phyloP scores from a whole-genome alignment of 2,888 invertebrate species.

The Adineta ricciae region DNA sequence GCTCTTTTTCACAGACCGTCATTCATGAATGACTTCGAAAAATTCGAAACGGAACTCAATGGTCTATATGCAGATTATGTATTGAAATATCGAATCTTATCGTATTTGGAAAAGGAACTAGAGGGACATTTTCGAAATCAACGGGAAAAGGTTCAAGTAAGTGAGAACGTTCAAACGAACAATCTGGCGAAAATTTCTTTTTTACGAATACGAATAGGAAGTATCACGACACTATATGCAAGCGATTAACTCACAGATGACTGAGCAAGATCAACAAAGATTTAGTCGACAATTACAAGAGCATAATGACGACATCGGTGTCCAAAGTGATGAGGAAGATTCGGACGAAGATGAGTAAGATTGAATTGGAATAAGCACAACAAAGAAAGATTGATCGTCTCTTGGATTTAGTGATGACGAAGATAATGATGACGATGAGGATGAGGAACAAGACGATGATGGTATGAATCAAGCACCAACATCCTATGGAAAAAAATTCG shows the following conservation, averaged over 20 bases:
- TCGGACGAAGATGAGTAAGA: neutral
- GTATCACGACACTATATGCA: conserved; percentile 16
- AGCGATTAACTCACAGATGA: conserved; percentile 4
- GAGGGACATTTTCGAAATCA: conserved; percentile 69
- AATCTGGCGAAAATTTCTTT: too few relatives aligned
- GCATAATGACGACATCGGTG: conserved; percentile 12
- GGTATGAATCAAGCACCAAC: neutral
- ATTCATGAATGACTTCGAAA: conserved; percentile 86
- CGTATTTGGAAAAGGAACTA: conserved; percentile 74
- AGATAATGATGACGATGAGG: neutral
- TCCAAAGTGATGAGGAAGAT: conserved; percentile 26
- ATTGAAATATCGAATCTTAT: conserved; percentile 71
- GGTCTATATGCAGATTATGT: conserved; percentile 76
- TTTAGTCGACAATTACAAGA: neutral
- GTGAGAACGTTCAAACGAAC: neutral
- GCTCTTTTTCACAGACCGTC: conserved; percentile 61
- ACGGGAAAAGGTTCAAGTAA: conserved; percentile 64
- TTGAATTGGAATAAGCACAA: too few relatives aligned
- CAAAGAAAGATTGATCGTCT: too few relatives aligned
- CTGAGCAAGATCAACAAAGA: conserved; percentile 10
- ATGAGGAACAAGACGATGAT: neutral
- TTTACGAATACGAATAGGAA: neutral
- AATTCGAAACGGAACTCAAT: conserved; percentile 72
- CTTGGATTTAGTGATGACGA: neutral
- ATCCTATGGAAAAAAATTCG: neutral